These are phyloP conservation scores for Amphiduros pacificus DNA, from an alignment of 2,888 invertebrate genomes.

Conservation along the genomic window DNA sequence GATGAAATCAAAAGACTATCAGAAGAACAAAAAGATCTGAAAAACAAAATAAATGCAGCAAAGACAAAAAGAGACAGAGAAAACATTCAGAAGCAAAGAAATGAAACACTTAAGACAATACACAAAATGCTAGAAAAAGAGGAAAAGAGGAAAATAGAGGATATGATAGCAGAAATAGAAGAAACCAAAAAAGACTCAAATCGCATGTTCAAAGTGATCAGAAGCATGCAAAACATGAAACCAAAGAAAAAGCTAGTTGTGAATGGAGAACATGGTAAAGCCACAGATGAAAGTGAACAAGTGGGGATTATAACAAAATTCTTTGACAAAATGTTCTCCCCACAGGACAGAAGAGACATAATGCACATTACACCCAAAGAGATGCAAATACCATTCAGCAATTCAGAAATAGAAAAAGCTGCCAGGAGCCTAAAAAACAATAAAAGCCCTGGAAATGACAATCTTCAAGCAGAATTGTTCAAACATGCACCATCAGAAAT, in stretches of 20 bases:
- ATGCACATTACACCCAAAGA: not conserved
- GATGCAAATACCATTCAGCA: conserved; percentile 1
- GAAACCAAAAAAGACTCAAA: conserved; percentile 3
- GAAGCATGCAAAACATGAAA: not conserved
- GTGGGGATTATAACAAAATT: not conserved
- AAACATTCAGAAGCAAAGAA: not conserved
- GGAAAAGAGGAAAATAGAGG: not conserved
- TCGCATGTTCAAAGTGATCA: conserved; percentile 2
- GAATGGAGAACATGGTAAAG: too few species aligned
- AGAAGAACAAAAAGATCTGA: conserved; percentile 8
- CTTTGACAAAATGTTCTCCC: conserved; percentile 1
- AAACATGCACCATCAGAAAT: not conserved
- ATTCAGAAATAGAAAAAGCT: not conserved
- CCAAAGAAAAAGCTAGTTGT: too few species aligned
- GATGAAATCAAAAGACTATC: conserved; percentile 1
- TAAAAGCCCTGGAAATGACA: conserved; percentile 4
- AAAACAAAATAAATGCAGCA: not conserved
- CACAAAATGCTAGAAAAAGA: not conserved
- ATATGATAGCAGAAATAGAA: conserved; percentile 6
- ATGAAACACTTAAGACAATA: not conserved
- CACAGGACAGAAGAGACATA: not conserved
- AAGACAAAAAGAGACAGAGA: not conserved
- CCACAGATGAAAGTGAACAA: too few species aligned
- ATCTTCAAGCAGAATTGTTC: not conserved
- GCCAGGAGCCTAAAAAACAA: conserved; percentile 8